Percentiles rank a stretch among this genome's conserved stretches.
Evolutionary conservation across 2,113 vertebrate species (phyloP).

Genomic region (Tyto alba): DNA sequence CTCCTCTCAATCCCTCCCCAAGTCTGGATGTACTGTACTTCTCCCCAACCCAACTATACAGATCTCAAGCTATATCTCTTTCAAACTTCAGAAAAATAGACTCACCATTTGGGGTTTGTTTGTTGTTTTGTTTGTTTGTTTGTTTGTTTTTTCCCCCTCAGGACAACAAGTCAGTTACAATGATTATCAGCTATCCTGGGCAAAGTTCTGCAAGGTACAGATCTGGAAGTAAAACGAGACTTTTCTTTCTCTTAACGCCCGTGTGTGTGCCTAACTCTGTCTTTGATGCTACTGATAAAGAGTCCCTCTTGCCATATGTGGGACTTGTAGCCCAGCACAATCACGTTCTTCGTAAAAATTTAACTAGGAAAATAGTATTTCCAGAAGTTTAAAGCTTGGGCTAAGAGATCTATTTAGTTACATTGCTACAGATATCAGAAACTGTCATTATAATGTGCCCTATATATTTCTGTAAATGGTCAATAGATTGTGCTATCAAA

Average conservation of each 20-base stretch:
- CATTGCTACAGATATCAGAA: background rate
- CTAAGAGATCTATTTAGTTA: background rate
- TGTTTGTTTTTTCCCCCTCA: background rate
- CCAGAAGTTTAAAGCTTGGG: background rate
- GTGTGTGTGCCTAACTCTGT: background rate
- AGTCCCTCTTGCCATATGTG: background rate
- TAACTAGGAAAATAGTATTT: background rate
- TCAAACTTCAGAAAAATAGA: background rate
- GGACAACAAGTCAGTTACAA: constrained; percentile 80
- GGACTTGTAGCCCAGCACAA: background rate
- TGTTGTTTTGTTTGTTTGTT: background rate
- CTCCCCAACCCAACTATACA: background rate
- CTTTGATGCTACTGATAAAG: background rate
- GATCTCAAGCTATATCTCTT: background rate
- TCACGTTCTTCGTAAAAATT: background rate
- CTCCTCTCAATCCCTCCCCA: background rate
- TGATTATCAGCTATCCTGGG: constrained; percentile 90
- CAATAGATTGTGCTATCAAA: background rate
- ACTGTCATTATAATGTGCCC: background rate
- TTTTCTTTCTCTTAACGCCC: background rate
- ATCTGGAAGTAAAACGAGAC: background rate
- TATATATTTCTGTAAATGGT: background rate
- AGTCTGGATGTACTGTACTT: background rate
- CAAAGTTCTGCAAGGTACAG: constrained; percentile 92
- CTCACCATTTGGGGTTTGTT: background rate